Conservation (phyloP, 2,113 vertebrate genomes). For the Noctilio leporinus region DNA sequence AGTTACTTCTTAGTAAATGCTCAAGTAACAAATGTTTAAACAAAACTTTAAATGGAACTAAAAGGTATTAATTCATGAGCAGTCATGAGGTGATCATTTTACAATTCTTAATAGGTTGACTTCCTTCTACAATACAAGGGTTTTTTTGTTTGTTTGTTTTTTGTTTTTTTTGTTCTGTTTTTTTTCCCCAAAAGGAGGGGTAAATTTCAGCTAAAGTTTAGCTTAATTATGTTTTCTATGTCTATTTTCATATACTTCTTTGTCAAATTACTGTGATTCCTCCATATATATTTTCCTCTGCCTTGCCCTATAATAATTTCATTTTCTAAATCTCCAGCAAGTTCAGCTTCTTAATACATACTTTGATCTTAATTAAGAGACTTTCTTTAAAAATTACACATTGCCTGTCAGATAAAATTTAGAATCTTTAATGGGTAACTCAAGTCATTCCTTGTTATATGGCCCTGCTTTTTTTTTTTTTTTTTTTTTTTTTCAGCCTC, state of each 20-base stretch:
- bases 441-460: background rate
- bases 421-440: background rate
- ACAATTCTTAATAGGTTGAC: background rate
- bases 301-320: background rate
- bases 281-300: background rate
- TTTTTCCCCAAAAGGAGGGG: accelerated
- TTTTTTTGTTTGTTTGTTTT: no score
- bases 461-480: background rate
- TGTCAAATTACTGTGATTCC: background rate
- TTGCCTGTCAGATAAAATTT: slow-evolving; percentile 18
- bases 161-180: background rate
- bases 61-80: background rate
- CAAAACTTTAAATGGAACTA: background rate
- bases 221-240: background rate
- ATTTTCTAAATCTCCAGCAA: background rate
- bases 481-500: background rate
- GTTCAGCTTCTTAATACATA: slow-evolving; percentile 24
- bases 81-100: background rate
- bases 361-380: slow-evolving; percentile 46
- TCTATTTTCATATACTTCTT: background rate
- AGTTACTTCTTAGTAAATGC: background rate
- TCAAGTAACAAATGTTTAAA: background rate
- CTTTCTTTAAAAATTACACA: background rate
- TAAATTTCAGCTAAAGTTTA: background rate
- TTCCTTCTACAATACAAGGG: background rate